Evolutionary conservation across 2,888 invertebrate species (phyloP), one percentile per base, ranked within the genome.

Genomic region (Gasteruption jaculator): DNA sequence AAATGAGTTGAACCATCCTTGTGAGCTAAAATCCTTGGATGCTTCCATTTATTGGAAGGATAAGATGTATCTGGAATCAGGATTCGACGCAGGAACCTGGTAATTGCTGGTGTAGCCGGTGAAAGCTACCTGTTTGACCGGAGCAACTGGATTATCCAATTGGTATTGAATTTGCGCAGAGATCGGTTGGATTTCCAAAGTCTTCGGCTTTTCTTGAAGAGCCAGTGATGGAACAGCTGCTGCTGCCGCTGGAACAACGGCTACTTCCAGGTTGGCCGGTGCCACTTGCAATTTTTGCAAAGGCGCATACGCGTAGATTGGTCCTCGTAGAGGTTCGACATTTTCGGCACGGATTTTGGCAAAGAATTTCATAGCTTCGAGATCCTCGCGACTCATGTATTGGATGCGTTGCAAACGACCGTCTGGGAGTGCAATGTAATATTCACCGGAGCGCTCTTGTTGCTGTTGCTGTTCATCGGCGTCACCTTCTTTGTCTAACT

Each of bases 361-460:
- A 25, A 78, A 78, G 58, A 80, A 81, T 14, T 78, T 81, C 81
- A 82, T 82, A 39, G 81, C 80, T 22, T 65, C 65, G 27, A 65
- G 48, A 55, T 76, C 72, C 49, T 74, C 71, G n/a, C 66, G 63
- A 57, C 80, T 80, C 44, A 76, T 72, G 68, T 79, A 83, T 52
- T 74, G 76, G 10, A 83, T 78, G 42, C 77, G 74, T 54, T 83
- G 83, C 2, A 83, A 72, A 49, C 80, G 75, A 3, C 81, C 78
- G 45, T 73, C 76, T 2, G 82, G 82, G 46, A 83, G 72, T 25
- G 82, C 76, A 5, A 83, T 74, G 62, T 81, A 83, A 63, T 83
- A 83, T 19, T 78, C 76, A 5, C 82, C 82, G 14, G 58, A 45
- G 33, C 68, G 61, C 34, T 60, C 61, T 2, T 58, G 61, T 37